phyloP scores from a whole-genome alignment of 37 sponge, comb jelly and placozoan genomes.

The Agelas oroides region DNA sequence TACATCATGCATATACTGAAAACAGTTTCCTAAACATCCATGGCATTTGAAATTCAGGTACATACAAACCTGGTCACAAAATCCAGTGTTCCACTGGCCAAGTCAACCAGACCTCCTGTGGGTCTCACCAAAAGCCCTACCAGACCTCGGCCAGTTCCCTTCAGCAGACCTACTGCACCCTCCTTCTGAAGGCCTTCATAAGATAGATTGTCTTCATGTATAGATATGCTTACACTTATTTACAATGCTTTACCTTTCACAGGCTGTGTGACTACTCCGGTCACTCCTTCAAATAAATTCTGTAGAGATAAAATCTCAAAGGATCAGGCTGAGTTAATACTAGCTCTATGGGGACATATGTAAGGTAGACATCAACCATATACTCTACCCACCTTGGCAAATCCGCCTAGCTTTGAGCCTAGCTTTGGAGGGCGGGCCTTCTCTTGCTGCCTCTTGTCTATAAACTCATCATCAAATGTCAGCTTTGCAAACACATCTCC shows the following conservation, averaged over 20 bases:
- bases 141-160: slow-evolving; percentile 84
- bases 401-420: slow-evolving; percentile 65
- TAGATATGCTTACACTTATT: no score
- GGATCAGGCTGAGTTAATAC: no score
- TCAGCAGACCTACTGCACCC: slow-evolving; percentile 84
- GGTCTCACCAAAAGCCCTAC: slow-evolving; percentile 82
- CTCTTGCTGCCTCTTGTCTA: slow-evolving; percentile 75
- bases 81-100: slow-evolving; percentile 79
- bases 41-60: no score
- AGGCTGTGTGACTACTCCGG: slow-evolving; percentile 84
- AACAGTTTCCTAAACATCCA: no score
- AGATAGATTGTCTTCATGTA: no score
- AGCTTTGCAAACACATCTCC: slow-evolving; percentile 89
- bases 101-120: slow-evolving; percentile 84
- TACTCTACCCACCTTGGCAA: slow-evolving; percentile 76
- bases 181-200: slow-evolving; percentile 78
- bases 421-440: slow-evolving; percentile 54
- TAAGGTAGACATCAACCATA: no score
- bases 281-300: slow-evolving; percentile 81
- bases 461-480: slow-evolving; percentile 80
- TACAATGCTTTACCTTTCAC: slow-evolving; percentile 89
- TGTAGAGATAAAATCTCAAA: not conserved
- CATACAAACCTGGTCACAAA: slow-evolving; percentile 62
- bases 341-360: no score
- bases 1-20: no score